Evolutionary conservation across 2,888 invertebrate genomes (phyloP).

Genomic region (Euclidia mi): DNA sequence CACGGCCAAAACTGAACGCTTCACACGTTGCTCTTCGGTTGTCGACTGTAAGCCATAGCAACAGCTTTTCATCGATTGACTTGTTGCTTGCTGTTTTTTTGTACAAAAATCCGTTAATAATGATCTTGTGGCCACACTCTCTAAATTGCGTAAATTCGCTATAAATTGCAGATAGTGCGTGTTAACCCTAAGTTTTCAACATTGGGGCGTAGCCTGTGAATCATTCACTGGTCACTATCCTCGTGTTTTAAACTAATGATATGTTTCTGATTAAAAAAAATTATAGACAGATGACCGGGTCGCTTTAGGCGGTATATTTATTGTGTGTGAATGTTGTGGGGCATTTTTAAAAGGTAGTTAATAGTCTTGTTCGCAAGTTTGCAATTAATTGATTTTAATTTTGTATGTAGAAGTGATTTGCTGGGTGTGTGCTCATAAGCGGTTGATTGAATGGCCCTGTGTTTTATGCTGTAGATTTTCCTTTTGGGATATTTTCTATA

Average conservation of each 20-base stretch:
- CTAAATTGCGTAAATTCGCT: background rate
- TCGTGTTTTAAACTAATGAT: conserved; percentile 34
- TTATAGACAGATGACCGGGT: conserved; percentile 49
- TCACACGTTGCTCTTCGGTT: too few species aligned
- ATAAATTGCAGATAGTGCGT: conserved; percentile 7
- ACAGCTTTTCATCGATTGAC: too few species aligned
- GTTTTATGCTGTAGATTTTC: too few species aligned
- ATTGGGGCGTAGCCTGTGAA: conserved; percentile 56
- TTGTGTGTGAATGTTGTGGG: conserved; percentile 29
- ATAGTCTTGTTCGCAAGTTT: conserved; percentile 16
- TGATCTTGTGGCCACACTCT: too few species aligned
- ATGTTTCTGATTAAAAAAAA: conserved; percentile 43
- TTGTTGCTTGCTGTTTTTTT: too few species aligned
- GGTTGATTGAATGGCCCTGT: too few species aligned
- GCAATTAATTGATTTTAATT: conserved; percentile 14
- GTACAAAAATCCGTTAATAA: too few species aligned
- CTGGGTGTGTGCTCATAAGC: background rate
- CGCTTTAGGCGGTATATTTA: conserved; percentile 43
- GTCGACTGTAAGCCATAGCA: too few species aligned
- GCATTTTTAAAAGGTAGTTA: conserved; percentile 31
- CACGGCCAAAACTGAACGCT: too few species aligned
- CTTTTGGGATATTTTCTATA: too few species aligned
- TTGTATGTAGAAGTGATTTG: background rate
- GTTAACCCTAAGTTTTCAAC: conserved; percentile 24
- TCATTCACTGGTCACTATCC: conserved; percentile 59